Base-by-base conservation (phyloP, 2,797 vertebrate species). In the Eutrigla gurnardus region DNA sequence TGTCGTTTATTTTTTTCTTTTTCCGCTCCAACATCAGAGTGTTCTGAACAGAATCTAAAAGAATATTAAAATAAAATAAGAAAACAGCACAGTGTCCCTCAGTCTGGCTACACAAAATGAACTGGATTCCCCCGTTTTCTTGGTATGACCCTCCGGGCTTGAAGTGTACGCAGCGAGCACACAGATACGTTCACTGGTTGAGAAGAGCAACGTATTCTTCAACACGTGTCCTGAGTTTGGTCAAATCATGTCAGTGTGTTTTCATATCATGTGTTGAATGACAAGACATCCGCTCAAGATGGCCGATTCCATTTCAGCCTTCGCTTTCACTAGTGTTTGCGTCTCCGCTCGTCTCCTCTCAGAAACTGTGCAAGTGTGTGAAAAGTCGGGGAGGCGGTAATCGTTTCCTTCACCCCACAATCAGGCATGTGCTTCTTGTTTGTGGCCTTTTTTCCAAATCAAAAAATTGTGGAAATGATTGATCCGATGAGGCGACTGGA, bases 81-180 rank as follows among this genome's bases (percentile, higher is more conserved):
- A 84, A 89, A 87, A 88, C 64, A 79, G 68, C 89, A 93, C 91
- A 93, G 88, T 93, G 92, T 93, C 92, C 94, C 89, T 91, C 91
- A 92, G 87, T 92, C 92, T 94, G 92, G 88, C 88, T 91, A 85
- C 92, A 85, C 82, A 49, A 43, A 64, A 70, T 78, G 36, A 86
- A 82, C 57, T 60, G 76, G 77, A 78, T 80, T 77, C 65, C 70
- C 67, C 66, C 57, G 52, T 65, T 78, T 66, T 79, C 83, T 74
- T 75, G 73, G 74, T 80, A 62, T 58, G 66, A 32, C 50, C 77
- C 82, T 59, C 60, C 53, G 39, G 70, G 14, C 18, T 61, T 63
- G 12, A 49, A 36, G 65, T 60, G 33, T 76, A 77, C 82, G 88
- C 81, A 86, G 87, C 79, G 82, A 78, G 70, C 82, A 84, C 82